Evolutionary conservation across 1,140 invertebrate genomes (phyloP), one percentile per base, ranked within the genome.

Genomic region (Drosophila novamexicana): DNA sequence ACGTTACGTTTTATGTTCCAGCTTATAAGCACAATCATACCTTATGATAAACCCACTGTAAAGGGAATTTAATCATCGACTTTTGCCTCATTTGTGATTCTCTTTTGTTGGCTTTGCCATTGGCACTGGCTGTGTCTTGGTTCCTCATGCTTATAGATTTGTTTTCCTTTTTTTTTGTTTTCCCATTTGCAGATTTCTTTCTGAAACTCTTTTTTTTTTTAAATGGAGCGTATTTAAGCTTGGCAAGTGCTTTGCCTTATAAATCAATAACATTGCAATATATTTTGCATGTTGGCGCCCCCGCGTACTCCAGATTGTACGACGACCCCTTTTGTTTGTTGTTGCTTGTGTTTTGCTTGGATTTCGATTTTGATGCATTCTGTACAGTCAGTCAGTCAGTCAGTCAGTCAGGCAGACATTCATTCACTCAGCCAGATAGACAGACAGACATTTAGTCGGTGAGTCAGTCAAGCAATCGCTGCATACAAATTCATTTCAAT

Each of bases 191-290:
- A 44, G 57, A 50, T 67, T 54, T 62, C 18, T 62, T 61, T 61
- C 45, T 40, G 50, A 56, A 62, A 22, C 29, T 8, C 29, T 57
- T 50, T 59, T 64, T 44, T 47, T 61, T 10, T 53, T 75, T 32
- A 70, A 37, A 36, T 44, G 45, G n/a, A 16, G 44, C 62, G 57
- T 74, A 69, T 77, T 84, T 84, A 84, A 84, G 81, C 74, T 53
- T 36, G 54, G 76, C 76, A 72, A 72, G 80, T 72, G 64, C 81
- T 85, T 66, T 74, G 74, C 66, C 72, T 77, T 77, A 77, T 85
- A 81, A 84, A 84, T 84, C 81, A 84, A 84, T 84, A 84, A 71
- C 77, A 81, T 71, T 85, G 81, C 81, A 84, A 84, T 81, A 80
- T 84, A 79, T 77, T 81, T 74, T 70, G 69, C 81, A 81, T 81